Evolutionary conservation across 1,140 invertebrate genomes (phyloP), one percentile per base, ranked within the genome.

Genomic region (Pentalonia nigronervosa): DNA sequence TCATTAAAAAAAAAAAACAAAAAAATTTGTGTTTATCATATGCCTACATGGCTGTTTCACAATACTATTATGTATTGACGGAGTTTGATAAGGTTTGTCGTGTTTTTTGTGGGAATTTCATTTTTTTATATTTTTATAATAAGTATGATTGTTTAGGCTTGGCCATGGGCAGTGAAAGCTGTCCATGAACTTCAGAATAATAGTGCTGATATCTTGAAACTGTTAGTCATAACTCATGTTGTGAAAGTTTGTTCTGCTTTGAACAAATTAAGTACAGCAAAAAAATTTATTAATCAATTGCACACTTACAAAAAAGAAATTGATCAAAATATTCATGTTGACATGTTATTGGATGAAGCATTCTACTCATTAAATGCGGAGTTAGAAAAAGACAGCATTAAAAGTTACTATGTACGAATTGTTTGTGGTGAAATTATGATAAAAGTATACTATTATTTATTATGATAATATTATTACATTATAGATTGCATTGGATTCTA

Each of bases 401-500:
- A 67, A 41, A 91, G 86, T 93, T 94, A 88, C 21, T 94, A 76
- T 76, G 88, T 94, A 93, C 41, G 56, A 86, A n/a, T 34, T 60
- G 21, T 41, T 60, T 90, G 11, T 53, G 20, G n/a, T 53, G 7
- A 6, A 45, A 23, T 76, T 14, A 21, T 36, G 2, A 20, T 45
- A 30, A 47, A 87, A 30, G 84, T 11, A 89, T 47, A 30, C 41
- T 23, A 81, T 30, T 60, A 20, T 7, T 76, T 20, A 34, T 50
- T 76, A n/a, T 30, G 41, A 53, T 56, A 93, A 25, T 23, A 47
- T 60, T 34, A 30, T 81, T 67, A 36, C n/a, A 93, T 94, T 95
- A 0, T 94, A 98, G 97, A 97, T 97, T 94, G 98, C 98, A 1
- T 95, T 98, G 94, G 95, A 96, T 56, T 97, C 97, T 86, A 96